Percentiles rank a stretch among this genome's conserved stretches.
Conservation (phyloP, 2,797 vertebrate genomes). For the Kryptolebias ocellatus region DNA sequence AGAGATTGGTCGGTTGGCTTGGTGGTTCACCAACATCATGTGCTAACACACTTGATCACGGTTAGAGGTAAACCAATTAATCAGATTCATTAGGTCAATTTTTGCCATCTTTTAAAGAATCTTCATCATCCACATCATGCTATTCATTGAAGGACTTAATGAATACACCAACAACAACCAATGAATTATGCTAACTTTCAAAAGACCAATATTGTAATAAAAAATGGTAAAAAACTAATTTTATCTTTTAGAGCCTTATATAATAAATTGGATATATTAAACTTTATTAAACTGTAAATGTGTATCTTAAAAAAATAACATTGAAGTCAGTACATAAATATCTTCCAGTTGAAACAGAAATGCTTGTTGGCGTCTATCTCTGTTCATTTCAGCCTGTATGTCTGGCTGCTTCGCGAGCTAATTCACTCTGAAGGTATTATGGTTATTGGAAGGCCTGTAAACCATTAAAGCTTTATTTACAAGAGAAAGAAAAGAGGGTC, state of each 20-base stretch:
- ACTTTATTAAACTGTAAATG: too few relatives aligned
- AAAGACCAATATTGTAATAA: too few relatives aligned
- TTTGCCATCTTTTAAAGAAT: too few relatives aligned
- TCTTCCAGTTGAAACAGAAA: conserved; percentile 5
- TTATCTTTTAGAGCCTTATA: too few relatives aligned
- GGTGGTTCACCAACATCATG: conserved; percentile 38
- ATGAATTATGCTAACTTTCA: too few relatives aligned
- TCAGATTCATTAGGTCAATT: too few relatives aligned
- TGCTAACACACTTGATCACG: conserved; percentile 25
- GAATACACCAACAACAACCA: too few relatives aligned
- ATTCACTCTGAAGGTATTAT: conserved; percentile 81
- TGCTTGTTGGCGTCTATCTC: conserved; percentile 10
- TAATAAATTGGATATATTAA: too few relatives aligned
- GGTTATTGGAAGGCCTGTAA: conserved; percentile 82
- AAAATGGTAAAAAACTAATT: too few relatives aligned
- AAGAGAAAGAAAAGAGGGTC: conserved; percentile 71
- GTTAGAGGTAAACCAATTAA: too few relatives aligned
- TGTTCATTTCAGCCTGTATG: conserved; percentile 42
- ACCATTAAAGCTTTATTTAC: conserved; percentile 84
- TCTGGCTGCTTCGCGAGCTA: conserved; percentile 69
- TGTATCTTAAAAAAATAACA: neutral
- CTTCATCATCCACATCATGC: too few relatives aligned
- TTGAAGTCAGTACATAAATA: conserved; percentile 19
- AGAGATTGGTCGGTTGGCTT: conserved; percentile 28
- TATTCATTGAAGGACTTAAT: too few relatives aligned